phyloP scores from a whole-genome alignment of 1,140 invertebrate species.

The Aphelenchoides besseyi region DNA sequence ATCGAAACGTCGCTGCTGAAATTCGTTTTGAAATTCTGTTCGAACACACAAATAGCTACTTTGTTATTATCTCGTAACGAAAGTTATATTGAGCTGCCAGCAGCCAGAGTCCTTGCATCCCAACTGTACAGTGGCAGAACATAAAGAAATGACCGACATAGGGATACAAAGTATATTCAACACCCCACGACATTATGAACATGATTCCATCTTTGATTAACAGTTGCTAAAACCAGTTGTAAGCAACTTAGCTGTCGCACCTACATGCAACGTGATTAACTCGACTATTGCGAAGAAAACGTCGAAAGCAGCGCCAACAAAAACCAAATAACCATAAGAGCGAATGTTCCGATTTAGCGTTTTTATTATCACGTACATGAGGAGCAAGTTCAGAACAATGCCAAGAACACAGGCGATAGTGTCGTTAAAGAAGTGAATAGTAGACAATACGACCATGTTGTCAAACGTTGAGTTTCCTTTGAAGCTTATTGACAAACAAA shows the following conservation, averaged over 20 bases:
- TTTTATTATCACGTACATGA: not conserved
- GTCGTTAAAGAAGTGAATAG: conserved; percentile 10
- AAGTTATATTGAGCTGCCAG: not conserved
- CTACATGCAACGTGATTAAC: conserved; percentile 8
- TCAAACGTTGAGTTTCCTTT: too few relatives aligned
- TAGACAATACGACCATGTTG: conserved; percentile 9
- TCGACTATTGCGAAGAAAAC: conserved; percentile 7
- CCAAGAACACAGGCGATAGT: conserved; percentile 9
- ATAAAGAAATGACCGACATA: not conserved
- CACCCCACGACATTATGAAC: not conserved
- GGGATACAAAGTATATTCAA: not conserved
- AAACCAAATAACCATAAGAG: not conserved
- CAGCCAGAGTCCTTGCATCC: conserved; percentile 16
- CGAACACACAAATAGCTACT: not conserved
- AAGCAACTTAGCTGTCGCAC: not conserved
- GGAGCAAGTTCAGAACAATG: not conserved
- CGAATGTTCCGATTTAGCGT: not conserved
- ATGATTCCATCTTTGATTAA: conserved; percentile 9
- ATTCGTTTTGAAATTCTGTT: not conserved
- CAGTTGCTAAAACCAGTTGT: conserved; percentile 6
- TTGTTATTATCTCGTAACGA: conserved; percentile 18
- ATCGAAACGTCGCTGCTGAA: conserved; percentile 4
- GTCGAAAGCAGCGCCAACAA: not conserved
- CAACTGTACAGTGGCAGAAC: not conserved
- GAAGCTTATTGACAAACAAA: too few relatives aligned